phyloP scores from a whole-genome alignment of 1,140 invertebrate species.

The Microplitis demolitor region DNA sequence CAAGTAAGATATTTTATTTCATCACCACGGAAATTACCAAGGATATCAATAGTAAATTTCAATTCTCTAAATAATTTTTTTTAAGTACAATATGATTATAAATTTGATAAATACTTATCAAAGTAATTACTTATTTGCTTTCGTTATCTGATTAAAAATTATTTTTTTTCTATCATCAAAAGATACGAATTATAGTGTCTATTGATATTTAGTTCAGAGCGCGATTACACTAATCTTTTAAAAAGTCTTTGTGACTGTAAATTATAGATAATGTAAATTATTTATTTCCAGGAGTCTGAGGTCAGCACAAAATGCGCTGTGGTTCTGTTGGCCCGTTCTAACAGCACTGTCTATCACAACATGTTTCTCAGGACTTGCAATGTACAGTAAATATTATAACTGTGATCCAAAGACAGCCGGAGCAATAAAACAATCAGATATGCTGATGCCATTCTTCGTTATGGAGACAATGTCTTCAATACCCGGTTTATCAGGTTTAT shows the following conservation, averaged over 20 bases:
- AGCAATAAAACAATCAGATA: conserved; percentile 63
- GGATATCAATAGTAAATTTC: too few species aligned
- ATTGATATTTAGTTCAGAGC: too few species aligned
- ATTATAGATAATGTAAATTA: neutral
- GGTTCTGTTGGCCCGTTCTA: conserved; percentile 76
- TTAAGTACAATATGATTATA: too few species aligned
- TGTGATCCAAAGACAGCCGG: conserved; percentile 74
- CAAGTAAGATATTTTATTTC: conserved; percentile 51
- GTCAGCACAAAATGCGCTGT: conserved; percentile 68
- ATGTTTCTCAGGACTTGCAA: conserved; percentile 77
- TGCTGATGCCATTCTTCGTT: conserved; percentile 79
- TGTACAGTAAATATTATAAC: conserved; percentile 75
- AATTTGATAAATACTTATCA: too few species aligned
- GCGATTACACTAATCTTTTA: neutral
- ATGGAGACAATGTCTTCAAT: conserved; percentile 72
- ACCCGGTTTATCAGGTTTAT: conserved; percentile 79
- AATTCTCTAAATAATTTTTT: too few species aligned
- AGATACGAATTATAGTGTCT: neutral
- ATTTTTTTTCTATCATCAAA: neutral
- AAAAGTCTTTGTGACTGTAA: neutral
- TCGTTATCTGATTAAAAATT: neutral
- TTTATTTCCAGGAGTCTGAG: conserved; percentile 59
- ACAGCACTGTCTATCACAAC: conserved; percentile 70
- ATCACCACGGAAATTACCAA: too few species aligned
- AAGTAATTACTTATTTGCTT: too few species aligned